Evolutionary conservation across 2,888 invertebrate genomes (phyloP), one percentile per base, ranked within the genome.

Genomic region (Netelia virgata): DNA sequence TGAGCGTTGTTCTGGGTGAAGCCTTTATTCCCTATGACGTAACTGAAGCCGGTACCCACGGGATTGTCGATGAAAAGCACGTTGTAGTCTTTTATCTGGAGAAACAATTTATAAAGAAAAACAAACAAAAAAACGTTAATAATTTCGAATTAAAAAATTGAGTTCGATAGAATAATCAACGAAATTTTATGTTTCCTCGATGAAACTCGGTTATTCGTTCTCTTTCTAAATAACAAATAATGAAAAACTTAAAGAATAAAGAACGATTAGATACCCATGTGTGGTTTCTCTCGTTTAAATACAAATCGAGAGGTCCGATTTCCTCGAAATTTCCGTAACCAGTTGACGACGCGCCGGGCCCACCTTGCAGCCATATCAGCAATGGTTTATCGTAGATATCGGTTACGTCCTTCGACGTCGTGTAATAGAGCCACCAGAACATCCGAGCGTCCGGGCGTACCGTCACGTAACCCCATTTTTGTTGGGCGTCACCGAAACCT

Each of bases 31-130:
- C 94, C 92, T 11, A 97, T 96, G 0, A 96, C 97, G 91, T 97
- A 98, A 91, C 98, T 98, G 94, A 95, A 98, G 0, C 98, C 98
- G 8, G 96, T 95, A 11, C 98, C 98, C 0, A 98, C 98, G 1
- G 98, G 98, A 93, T 98, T 98, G 91, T 98, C 98, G 74, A 98
- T 95, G 92, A 98, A 98, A 14, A 98, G 94, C 0, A 98, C 95
- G 92, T 98, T 98, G 92, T 97, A 97, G 86, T 96, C 95, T 74
- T 96, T 95, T 0, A 97, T 95, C 97, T 97, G 91, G 8, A 93
- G 92, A 83, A 79, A 82, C 55, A 41, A 20, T 8, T 3, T 20
- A 5, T 3, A 18, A 61, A 36, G 28, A 11, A 41, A 57, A 55
- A n/a, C n/a, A 16, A 59, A 16, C n/a, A n/a, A n/a, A n/a, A n/a